Evolutionary conservation across 2,888 invertebrate genomes (phyloP), one percentile per base, ranked within the genome.

Genomic region (Halictus ligatus): DNA sequence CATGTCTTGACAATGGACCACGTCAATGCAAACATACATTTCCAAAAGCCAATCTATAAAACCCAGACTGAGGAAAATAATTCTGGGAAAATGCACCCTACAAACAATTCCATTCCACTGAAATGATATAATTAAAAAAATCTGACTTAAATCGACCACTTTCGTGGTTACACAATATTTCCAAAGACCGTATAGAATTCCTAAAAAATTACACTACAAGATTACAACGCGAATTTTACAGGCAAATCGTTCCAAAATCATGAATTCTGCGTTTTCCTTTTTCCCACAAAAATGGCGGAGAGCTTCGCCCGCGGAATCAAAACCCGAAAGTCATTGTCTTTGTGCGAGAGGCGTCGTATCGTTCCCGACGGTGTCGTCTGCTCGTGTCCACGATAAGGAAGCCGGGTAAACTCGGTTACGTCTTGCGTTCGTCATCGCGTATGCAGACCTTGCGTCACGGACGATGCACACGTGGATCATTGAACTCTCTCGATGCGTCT

Each of bases 401-500:
- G 35, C 35, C 72, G 72, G 46, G 72, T 46, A 35, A 35, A 67
- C 75, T 12, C 48, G 75, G 18, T 50, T 64, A 54, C 43, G 46
- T 10, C 21, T 21, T 4, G 58, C 46, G 48, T 46, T 54, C 75
- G 78, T 76, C 67, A 77, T 76, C 79, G 48, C 80, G 79, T 80
- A 85, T 83, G 86, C 79, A 80, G 48, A 58, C 58, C 74, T 85
- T 60, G 86, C 85, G 67, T 78, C 79, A 71, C 79, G 71, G 71
- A 43, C 76, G 35, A 54, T 60, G 73, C 76, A 48, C 78, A 73
- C 67, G 21, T 80, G n/a, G 87, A 86, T 86, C 86, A 76, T 86
- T 85, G 86, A 86, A 86, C 86, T 86, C 82, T 35, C 85, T 76
- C 74, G 86, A 81, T 71, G 48, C 58, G 81, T 35, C 64, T 58